Conservation (phyloP, 1,140 invertebrate species). For the Polyergus mexicanus region DNA sequence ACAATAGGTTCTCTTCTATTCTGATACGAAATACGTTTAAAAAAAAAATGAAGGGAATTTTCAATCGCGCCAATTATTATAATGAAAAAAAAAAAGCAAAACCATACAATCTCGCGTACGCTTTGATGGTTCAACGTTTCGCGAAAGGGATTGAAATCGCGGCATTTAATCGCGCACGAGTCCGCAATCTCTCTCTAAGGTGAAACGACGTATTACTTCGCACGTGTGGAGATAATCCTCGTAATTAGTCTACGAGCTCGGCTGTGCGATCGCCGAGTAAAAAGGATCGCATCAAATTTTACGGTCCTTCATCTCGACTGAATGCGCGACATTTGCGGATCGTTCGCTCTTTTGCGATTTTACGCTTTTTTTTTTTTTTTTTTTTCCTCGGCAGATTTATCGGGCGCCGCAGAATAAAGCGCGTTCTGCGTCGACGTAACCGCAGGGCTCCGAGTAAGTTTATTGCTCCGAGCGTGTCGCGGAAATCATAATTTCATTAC, state of each 20-base stretch:
- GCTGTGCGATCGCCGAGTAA: neutral
- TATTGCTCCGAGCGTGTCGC: constrained; percentile 31
- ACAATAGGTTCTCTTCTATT: neutral
- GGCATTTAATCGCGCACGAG: neutral
- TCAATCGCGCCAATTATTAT: neutral
- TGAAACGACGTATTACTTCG: neutral
- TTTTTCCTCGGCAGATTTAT: constrained; percentile 19
- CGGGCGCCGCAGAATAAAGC: constrained; percentile 20
- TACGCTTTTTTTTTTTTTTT: neutral
- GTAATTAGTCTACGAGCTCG: neutral
- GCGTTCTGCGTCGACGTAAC: neutral
- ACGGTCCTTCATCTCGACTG: constrained; percentile 6
- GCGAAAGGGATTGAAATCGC: neutral
- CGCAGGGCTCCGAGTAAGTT: neutral
- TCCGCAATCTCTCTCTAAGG: neutral
- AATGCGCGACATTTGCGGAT: constrained; percentile 23
- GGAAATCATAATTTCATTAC: constrained; percentile 53
- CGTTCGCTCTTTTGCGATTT: constrained; percentile 8
- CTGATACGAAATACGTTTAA: neutral
- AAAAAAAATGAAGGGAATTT: constrained; percentile 6
- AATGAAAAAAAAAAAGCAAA: no score
- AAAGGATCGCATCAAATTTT: constrained; percentile 30
- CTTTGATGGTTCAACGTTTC: neutral
- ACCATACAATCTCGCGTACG: neutral
- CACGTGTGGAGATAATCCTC: constrained; percentile 12